A percentile compares a stretch with the other conserved stretches of the same genome.
phyloP scores from a whole-genome alignment of 2,797 vertebrate species.

The Cryptoprocta ferox region DNA sequence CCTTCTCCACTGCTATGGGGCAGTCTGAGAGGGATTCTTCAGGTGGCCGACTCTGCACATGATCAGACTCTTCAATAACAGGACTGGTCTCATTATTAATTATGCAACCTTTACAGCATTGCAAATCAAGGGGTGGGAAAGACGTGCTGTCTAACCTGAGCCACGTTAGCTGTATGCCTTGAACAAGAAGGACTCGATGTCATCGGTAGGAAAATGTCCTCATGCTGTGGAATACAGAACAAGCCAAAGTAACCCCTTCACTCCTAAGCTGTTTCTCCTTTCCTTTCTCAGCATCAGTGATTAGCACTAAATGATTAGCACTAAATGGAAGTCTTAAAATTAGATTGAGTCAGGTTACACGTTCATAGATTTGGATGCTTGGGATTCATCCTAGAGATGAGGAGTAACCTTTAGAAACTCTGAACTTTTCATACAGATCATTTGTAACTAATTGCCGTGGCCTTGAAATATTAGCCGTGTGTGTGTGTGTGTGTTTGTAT shows the following conservation, averaged over 20 bases:
- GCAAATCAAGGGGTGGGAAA: background rate
- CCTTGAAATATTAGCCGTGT: background rate
- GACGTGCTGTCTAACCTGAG: rapidly evolving
- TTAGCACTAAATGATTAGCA: background rate
- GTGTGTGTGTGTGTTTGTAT: background rate
- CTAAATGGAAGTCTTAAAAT: background rate
- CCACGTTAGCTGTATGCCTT: too few species aligned
- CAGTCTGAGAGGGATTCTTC: background rate
- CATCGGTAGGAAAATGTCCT: background rate
- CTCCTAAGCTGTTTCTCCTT: background rate
- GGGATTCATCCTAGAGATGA: background rate
- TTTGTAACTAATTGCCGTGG: background rate
- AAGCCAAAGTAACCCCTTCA: background rate
- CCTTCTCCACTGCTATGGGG: background rate
- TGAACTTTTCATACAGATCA: background rate
- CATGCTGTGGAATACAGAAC: background rate
- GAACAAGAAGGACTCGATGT: background rate
- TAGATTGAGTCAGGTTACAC: background rate
- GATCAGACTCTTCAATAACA: background rate
- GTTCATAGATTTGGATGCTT: background rate
- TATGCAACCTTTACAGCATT: background rate
- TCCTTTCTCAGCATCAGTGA: background rate
- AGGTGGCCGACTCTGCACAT: background rate
- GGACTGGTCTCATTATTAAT: background rate
- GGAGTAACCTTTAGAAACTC: background rate